These are phyloP conservation scores for Bombus confusus DNA, from an alignment of 1,140 invertebrate species.

Conservation along the genomic window DNA sequence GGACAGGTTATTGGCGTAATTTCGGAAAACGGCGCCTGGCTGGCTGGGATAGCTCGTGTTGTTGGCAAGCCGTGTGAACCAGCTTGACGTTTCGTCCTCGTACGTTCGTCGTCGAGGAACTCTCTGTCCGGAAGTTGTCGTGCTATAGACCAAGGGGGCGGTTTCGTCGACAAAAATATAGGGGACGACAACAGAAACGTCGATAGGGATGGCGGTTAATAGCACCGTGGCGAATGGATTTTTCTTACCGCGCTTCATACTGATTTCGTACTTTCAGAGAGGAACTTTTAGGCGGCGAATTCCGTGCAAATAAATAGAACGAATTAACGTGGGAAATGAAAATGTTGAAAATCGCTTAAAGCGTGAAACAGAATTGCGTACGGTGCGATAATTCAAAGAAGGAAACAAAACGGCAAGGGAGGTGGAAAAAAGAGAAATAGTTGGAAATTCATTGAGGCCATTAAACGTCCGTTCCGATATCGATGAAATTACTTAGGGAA, in stretches of 20 bases:
- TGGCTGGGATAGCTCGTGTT: not conserved
- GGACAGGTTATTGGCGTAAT: constrained; percentile 45
- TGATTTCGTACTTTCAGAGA: not conserved
- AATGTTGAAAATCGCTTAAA: too few relatives aligned
- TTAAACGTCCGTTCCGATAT: constrained; percentile 39
- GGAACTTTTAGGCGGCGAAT: too few relatives aligned
- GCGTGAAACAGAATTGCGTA: not conserved
- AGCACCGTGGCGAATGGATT: not conserved
- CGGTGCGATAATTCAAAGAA: not conserved
- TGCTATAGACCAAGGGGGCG: too few relatives aligned
- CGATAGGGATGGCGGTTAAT: not conserved
- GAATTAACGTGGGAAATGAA: not conserved
- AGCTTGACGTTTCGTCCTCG: not conserved
- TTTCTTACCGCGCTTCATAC: not conserved
- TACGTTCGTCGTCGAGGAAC: not conserved
- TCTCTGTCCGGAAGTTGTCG: not conserved
- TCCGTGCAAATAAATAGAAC: not conserved
- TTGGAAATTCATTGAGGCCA: constrained; percentile 34
- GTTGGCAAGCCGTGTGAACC: not conserved
- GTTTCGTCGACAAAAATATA: not conserved
- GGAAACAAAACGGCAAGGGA: not conserved
- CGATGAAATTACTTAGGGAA: constrained; percentile 45
- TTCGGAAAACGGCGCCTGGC: constrained; percentile 27
- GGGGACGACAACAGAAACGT: not conserved
- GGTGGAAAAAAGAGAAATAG: not conserved